Conservation (phyloP, 2,888 invertebrate genomes). For the Cheilosia variabilis region DNA sequence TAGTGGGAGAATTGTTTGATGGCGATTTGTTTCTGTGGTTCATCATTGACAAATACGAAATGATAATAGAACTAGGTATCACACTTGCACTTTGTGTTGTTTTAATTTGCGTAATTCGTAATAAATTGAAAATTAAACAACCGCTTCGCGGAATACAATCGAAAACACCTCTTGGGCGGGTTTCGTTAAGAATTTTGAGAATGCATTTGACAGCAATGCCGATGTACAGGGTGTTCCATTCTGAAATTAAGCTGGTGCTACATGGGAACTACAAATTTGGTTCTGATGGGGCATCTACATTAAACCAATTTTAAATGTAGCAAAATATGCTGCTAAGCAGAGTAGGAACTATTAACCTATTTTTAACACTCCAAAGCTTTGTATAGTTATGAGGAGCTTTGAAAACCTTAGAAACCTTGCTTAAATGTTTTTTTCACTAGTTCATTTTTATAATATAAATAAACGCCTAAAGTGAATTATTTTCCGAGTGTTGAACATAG, state of each 20-base stretch:
- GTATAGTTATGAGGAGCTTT: no score
- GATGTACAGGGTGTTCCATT: constrained; percentile 55
- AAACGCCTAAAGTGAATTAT: no score
- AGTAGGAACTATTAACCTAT: no score
- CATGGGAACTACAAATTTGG: not conserved
- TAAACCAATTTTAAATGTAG: not conserved
- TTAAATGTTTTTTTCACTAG: no score
- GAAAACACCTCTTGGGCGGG: constrained; percentile 77
- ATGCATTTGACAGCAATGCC: constrained; percentile 65
- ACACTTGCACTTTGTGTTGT: constrained; percentile 47
- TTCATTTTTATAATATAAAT: no score
- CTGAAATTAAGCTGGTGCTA: constrained; percentile 4
- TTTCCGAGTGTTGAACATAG: no score
- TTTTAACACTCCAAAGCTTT: no score
- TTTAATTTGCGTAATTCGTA: constrained; percentile 29
- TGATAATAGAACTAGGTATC: constrained; percentile 1
- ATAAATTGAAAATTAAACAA: constrained; percentile 44
- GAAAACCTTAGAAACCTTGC: no score
- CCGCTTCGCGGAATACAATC: constrained; percentile 62
- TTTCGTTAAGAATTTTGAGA: constrained; percentile 76
- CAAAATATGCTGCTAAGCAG: no score
- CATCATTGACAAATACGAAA: constrained; percentile 19
- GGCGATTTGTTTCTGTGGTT: constrained; percentile 34
- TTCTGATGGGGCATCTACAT: constrained; percentile 7
- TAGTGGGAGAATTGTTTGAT: constrained; percentile 14